These are phyloP conservation scores for Onychostruthus taczanowskii DNA, from an alignment of 2,113 vertebrate genomes.

Conservation along the genomic window DNA sequence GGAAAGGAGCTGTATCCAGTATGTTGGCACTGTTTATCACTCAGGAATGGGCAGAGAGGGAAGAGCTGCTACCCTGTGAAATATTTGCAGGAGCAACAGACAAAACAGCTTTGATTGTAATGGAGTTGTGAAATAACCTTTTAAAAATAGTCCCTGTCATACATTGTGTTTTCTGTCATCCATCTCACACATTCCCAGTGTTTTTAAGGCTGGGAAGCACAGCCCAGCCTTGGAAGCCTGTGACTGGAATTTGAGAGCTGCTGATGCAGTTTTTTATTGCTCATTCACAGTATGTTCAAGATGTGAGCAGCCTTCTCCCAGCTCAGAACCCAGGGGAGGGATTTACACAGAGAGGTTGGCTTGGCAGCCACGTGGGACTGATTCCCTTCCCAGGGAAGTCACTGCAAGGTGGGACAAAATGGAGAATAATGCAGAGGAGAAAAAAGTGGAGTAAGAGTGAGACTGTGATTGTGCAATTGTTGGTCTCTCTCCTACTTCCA, in stretches of 20 bases:
- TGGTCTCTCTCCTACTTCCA: neutral
- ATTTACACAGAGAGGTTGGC: neutral
- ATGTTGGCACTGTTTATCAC: neutral
- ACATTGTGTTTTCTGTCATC: neutral
- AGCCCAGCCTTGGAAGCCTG: neutral
- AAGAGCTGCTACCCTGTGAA: neutral
- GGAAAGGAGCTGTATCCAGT: fast-evolving
- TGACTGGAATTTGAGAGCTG: neutral
- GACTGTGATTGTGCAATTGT: neutral
- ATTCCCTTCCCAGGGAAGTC: neutral
- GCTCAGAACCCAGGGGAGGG: neutral
- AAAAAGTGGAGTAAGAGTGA: fast-evolving
- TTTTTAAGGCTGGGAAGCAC: neutral
- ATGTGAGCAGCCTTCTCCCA: neutral
- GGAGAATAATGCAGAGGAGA: neutral
- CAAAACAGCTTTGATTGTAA: neutral
- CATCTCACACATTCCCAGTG: neutral
- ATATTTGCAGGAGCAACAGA: neutral
- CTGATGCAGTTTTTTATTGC: neutral
- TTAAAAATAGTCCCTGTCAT: neutral
- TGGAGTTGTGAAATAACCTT: neutral
- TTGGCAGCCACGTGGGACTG: neutral
- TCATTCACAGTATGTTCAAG: neutral
- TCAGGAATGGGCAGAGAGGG: neutral
- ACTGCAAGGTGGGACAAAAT: neutral